Percentiles rank a stretch among this genome's conserved stretches.
Conservation (phyloP, 2,888 invertebrate species). For the Nemapogon koenigi region DNA sequence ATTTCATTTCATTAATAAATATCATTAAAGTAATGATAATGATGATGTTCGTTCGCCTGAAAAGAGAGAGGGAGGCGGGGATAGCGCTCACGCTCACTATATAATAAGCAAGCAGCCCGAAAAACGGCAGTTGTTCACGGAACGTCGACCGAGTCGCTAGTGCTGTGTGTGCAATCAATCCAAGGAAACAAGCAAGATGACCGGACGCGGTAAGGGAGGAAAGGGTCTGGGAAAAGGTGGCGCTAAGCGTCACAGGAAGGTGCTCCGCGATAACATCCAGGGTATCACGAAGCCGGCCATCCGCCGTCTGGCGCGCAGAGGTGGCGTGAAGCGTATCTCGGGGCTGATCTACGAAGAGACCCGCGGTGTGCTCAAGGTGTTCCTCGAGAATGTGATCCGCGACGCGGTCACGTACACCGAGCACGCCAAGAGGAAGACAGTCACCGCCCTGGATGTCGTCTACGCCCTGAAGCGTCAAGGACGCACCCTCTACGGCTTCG, state of each 20-base stretch:
- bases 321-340: slow-evolving; percentile 75
- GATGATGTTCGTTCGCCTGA: too few relatives aligned
- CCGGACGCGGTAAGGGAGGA: slow-evolving; percentile 81
- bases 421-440: slow-evolving; percentile 87
- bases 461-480: slow-evolving; percentile 86
- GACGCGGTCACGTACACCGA: slow-evolving; percentile 89
- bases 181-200: slow-evolving; percentile 57
- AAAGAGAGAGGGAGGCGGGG: too few relatives aligned
- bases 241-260: slow-evolving; percentile 84
- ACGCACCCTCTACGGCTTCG: slow-evolving; percentile 82
- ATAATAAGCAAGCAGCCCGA: too few relatives aligned
- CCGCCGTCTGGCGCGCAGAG: slow-evolving; percentile 73
- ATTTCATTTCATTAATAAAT: too few relatives aligned
- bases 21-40: too few relatives aligned
- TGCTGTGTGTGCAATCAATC: too few relatives aligned
- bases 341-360: slow-evolving; percentile 83
- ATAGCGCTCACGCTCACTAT: too few relatives aligned
- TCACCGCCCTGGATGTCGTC: slow-evolving; percentile 88
- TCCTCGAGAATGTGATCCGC: slow-evolving; percentile 82
- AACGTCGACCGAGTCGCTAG: too few relatives aligned
- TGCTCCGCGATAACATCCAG: slow-evolving; percentile 79
- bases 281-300: slow-evolving; percentile 83
- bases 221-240: slow-evolving; percentile 82
- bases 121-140: not conserved
- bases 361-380: slow-evolving; percentile 80